These are phyloP conservation scores for Cryptocheilus praepositus DNA, from an alignment of 2,888 invertebrate species.

Conservation along the genomic window DNA sequence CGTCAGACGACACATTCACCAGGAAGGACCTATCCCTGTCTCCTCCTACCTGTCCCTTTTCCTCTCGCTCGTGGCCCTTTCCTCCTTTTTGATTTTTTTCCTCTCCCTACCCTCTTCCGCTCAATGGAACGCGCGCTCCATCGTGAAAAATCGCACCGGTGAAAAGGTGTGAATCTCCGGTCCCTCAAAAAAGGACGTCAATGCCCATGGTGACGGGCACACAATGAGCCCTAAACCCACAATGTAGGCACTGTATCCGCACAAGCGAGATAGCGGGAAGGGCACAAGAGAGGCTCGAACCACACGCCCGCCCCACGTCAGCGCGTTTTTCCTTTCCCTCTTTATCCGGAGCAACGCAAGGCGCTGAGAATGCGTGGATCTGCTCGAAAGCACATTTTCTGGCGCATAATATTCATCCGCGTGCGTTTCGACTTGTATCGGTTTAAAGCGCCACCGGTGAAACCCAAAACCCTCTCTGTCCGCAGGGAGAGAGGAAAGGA, in stretches of 20 bases:
- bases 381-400: slow-evolving; percentile 55
- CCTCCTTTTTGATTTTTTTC: slow-evolving; percentile 16
- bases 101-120: slow-evolving; percentile 55
- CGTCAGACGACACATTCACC: background rate
- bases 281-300: slow-evolving; percentile 8
- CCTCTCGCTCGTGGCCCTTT: background rate
- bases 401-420: slow-evolving; percentile 53
- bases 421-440: slow-evolving; percentile 43
- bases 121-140: slow-evolving; percentile 60
- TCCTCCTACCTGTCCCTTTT: slow-evolving; percentile 6
- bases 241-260: slow-evolving; percentile 63
- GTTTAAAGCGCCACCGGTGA: slow-evolving; percentile 46
- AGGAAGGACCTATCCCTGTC: slow-evolving; percentile 1
- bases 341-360: slow-evolving; percentile 22
- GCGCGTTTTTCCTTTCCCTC: slow-evolving; percentile 36
- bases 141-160: slow-evolving; percentile 67
- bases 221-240: slow-evolving; percentile 70
- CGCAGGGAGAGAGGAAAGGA: slow-evolving; percentile 17
- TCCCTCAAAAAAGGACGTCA: slow-evolving; percentile 68
- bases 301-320: background rate
- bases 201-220: slow-evolving; percentile 61
- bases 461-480: slow-evolving; percentile 35
- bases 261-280: slow-evolving; percentile 23
- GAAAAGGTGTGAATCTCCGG: slow-evolving; percentile 72
- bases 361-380: slow-evolving; percentile 50